These are phyloP conservation scores for Poeciliopsis prolifica DNA, from an alignment of 2,113 vertebrate species.

Conservation along the genomic window DNA sequence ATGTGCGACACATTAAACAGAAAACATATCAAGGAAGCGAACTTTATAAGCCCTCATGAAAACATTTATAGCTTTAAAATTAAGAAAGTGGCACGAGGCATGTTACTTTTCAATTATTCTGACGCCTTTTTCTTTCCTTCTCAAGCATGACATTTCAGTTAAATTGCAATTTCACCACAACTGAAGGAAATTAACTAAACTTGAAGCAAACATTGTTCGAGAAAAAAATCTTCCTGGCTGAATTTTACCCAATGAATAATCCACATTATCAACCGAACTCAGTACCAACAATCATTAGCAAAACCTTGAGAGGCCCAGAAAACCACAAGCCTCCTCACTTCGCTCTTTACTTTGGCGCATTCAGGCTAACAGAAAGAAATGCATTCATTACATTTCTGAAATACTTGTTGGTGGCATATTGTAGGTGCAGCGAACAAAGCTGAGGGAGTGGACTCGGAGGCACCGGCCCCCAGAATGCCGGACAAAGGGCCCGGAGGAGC, in stretches of 20 bases:
- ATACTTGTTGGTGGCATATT: conserved; percentile 74
- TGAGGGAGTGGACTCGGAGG: conserved; percentile 58
- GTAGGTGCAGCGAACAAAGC: conserved; percentile 71
- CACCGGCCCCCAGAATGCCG: conserved; percentile 47
- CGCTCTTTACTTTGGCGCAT: conserved; percentile 63
- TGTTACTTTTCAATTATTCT: conserved; percentile 30
- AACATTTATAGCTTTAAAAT: conserved; percentile 64
- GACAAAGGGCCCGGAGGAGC: conserved; percentile 70
- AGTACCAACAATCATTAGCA: conserved; percentile 36
- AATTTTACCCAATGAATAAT: conserved; percentile 12
- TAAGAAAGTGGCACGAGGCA: conserved; percentile 25
- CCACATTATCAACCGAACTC: conserved; percentile 20
- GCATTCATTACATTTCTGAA: conserved; percentile 70
- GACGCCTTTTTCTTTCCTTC: background rate
- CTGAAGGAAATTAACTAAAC: background rate
- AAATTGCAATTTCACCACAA: background rate
- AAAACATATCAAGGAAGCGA: conserved; percentile 36
- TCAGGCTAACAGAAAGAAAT: conserved; percentile 54
- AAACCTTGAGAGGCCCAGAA: conserved; percentile 41
- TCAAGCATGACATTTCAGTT: background rate
- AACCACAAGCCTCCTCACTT: conserved; percentile 27
- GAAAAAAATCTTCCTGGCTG: background rate
- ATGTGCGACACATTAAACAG: conserved; percentile 68
- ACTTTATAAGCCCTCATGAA: conserved; percentile 56
- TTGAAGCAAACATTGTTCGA: background rate